Evolutionary conservation across 2,888 invertebrate genomes (phyloP).

Genomic region (Eueremaeus valkanovi): DNA sequence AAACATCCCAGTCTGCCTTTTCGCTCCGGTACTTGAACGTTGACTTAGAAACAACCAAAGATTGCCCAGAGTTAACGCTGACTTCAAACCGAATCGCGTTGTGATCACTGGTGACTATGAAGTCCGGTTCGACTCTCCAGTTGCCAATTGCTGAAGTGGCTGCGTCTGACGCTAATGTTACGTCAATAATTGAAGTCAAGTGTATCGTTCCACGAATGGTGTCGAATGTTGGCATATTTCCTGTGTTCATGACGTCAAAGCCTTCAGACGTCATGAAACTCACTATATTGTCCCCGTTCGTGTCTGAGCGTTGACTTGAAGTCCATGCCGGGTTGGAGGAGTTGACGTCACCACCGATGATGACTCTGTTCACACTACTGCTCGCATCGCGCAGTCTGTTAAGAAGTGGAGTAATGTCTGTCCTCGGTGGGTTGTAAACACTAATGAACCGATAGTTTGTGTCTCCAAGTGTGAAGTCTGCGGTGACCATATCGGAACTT

Average conservation of each 20-base stretch:
- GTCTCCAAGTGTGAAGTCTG: too few relatives aligned
- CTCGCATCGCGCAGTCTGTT: neutral
- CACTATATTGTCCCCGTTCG: neutral
- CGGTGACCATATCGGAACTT: too few relatives aligned
- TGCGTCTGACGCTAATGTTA: too few relatives aligned
- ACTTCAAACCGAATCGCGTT: neutral
- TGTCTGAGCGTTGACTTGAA: too few relatives aligned
- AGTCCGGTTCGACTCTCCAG: neutral
- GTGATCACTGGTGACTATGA: neutral
- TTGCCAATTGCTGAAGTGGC: neutral
- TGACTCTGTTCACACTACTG: neutral
- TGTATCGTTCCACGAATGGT: neutral
- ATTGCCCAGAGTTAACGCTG: neutral
- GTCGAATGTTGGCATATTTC: neutral
- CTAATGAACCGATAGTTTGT: neutral
- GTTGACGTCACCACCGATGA: too few relatives aligned
- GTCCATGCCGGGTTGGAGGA: neutral
- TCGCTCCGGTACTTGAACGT: neutral
- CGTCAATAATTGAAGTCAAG: neutral
- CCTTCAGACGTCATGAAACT: neutral
- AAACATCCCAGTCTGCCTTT: neutral
- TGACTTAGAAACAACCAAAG: neutral
- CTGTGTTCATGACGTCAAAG: neutral
- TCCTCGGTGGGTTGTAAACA: neutral
- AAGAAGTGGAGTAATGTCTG: neutral